phyloP scores from a whole-genome alignment of 2,888 invertebrate species.

The Smittia sp. region DNA sequence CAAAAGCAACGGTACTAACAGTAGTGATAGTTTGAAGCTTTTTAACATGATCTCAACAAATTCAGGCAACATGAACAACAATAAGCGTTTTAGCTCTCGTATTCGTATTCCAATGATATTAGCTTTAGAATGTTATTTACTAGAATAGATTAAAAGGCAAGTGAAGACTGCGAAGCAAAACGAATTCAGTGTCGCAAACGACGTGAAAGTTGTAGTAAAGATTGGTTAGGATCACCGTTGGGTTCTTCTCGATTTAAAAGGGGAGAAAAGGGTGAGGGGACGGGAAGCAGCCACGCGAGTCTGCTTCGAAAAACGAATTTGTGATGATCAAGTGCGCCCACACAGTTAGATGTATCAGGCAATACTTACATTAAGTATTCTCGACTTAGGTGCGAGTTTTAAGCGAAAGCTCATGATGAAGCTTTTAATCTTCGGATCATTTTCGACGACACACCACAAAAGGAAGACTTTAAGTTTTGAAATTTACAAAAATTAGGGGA shows the following conservation, averaged over 20 bases:
- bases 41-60: constrained; percentile 23
- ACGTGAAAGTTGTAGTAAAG: constrained; percentile 15
- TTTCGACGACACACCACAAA: too few relatives aligned
- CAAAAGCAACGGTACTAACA: constrained; percentile 6
- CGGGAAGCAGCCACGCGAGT: too few relatives aligned
- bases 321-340: not conserved
- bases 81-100: constrained; percentile 14
- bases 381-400: not conserved
- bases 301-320: not conserved
- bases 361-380: constrained; percentile 1
- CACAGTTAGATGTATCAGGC: not conserved
- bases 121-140: constrained; percentile 40
- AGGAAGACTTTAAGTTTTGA: not conserved
- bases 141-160: constrained; percentile 41
- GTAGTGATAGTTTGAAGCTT: not conserved
- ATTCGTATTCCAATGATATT: constrained; percentile 39
- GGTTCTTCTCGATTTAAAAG: not conserved
- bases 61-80: constrained; percentile 22
- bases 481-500: not conserved
- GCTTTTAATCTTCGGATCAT: too few relatives aligned
- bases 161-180: constrained; percentile 36
- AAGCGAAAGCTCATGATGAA: too few relatives aligned
- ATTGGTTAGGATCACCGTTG: constrained; percentile 4
- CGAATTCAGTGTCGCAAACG: not conserved
- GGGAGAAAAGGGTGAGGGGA: too few relatives aligned